phyloP scores from a whole-genome alignment of 2,113 vertebrate genomes.

The Mellivora capensis region DNA sequence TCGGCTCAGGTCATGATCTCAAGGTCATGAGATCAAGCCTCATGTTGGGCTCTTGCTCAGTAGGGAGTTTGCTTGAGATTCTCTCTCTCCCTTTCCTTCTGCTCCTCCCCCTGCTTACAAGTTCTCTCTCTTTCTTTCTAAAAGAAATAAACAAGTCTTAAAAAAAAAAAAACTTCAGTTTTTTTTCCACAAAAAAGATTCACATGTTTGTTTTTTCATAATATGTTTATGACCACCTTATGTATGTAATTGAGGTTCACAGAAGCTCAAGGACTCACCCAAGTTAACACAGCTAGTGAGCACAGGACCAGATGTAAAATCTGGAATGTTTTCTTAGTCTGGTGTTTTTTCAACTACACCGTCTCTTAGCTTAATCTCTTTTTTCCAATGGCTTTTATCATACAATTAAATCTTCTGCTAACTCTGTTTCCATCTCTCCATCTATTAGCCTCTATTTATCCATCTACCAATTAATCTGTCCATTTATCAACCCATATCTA shows the following conservation, averaged over 20 bases:
- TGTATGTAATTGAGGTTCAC: neutral
- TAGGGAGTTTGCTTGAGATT: neutral
- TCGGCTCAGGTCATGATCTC: neutral
- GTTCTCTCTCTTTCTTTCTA: neutral
- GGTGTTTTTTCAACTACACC: neutral
- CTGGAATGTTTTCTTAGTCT: neutral
- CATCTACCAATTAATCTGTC: neutral
- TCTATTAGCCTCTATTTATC: neutral
- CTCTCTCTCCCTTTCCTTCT: neutral
- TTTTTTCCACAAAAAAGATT: neutral
- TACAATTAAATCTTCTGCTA: neutral
- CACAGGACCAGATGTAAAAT: neutral
- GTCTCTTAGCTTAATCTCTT: neutral
- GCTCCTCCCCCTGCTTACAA: neutral
- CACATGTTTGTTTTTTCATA: too few species aligned
- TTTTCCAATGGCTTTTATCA: neutral
- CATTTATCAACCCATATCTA: neutral
- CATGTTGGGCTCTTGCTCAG: neutral
- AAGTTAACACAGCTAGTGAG: neutral
- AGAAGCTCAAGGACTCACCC: neutral
- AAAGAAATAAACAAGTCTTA: neutral
- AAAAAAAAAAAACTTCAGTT: neutral
- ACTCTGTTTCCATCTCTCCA: neutral
- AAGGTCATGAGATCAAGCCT: neutral
- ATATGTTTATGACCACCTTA: too few species aligned